A percentile compares a stretch with the other conserved stretches of the same genome.
These are phyloP conservation scores for Leistus spinibarbis DNA, from an alignment of 2,888 invertebrate genomes.

Conservation along the genomic window DNA sequence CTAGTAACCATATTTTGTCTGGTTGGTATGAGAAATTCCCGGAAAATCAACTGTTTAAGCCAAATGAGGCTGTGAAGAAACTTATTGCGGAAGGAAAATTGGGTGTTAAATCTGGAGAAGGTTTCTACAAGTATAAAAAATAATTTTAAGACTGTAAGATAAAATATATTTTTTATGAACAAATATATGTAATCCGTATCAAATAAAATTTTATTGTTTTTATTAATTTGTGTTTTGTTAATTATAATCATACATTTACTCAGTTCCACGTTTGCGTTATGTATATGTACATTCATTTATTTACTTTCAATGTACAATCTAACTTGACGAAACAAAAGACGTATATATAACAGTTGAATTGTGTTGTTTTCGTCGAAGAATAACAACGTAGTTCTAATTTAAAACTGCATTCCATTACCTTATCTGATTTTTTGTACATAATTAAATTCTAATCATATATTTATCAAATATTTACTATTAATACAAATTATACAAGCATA, in stretches of 20 bases:
- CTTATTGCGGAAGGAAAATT: constrained; percentile 79
- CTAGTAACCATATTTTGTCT: constrained; percentile 75
- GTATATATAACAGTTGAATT: not conserved
- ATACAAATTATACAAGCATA: not conserved
- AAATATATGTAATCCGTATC: too few relatives aligned
- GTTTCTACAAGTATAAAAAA: constrained; percentile 79
- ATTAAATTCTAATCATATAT: not conserved
- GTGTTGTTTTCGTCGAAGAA: not conserved
- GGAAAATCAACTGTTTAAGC: constrained; percentile 69
- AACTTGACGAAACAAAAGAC: too few relatives aligned
- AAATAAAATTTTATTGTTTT: too few relatives aligned
- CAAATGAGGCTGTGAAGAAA: constrained; percentile 67
- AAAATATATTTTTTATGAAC: not conserved
- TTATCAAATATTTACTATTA: not conserved
- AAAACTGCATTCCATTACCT: not conserved
- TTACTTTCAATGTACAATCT: too few relatives aligned
- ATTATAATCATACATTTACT: not conserved
- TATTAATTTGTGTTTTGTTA: too few relatives aligned
- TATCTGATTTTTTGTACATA: not conserved
- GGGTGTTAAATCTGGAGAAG: constrained; percentile 81
- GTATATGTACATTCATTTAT: too few relatives aligned
- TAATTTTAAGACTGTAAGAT: constrained; percentile 44
- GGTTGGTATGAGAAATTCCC: constrained; percentile 80
- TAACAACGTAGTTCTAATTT: not conserved
- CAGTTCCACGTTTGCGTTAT: too few relatives aligned